Base-by-base conservation (phyloP, 2,113 vertebrate genomes). In the Myotis yumanensis region DNA sequence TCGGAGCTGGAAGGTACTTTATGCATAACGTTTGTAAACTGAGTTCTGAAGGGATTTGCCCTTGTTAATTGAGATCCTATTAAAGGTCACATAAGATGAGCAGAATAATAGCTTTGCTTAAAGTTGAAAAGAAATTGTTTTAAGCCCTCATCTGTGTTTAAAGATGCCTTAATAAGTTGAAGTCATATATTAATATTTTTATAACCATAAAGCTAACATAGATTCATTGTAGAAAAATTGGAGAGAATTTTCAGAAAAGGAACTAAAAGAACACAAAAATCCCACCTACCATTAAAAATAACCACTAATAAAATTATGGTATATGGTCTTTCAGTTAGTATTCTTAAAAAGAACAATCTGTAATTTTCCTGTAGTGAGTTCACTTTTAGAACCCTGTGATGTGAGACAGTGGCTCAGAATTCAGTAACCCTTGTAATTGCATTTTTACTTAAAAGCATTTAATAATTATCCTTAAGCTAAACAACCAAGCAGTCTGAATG, bases 381-480 rank as follows among this genome's bases (percentile, higher is more conserved):
- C 48, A 52, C 57, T 54, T 71, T 64, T 54, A 85, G 76, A 89
- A 86, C 12, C 15, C 68, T 76, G 28, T 40, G 35, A 90, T 86
- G 84, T 64, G 51, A 94, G 77, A 73, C 51, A 75, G 28, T 52
- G 51, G 32, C 5, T 83, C 54, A 68, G 40, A 14, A 25, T 86
- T 94, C 89, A 35, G 15, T 86, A 40, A 43, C 80, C 25, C 28
- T 91, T 83, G 64, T 28, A 76, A 30, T 14, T 92, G 81, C 23
- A 23, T 75, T 95, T 92, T 86, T 79, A 57, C 52, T 85, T 95
- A 22, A 51, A 71, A 75, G 15, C 75, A 75, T 37, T 90, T 93
- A 89, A 81, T 93, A 89, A 91, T 76, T 37, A 75, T 87, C 73
- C 48, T 86, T 90, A 93, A 40, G 16, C 69, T 64, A 46, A 91